Evolutionary conservation across 2,888 invertebrate species (phyloP).

Genomic region (Tiliacea aurago): DNA sequence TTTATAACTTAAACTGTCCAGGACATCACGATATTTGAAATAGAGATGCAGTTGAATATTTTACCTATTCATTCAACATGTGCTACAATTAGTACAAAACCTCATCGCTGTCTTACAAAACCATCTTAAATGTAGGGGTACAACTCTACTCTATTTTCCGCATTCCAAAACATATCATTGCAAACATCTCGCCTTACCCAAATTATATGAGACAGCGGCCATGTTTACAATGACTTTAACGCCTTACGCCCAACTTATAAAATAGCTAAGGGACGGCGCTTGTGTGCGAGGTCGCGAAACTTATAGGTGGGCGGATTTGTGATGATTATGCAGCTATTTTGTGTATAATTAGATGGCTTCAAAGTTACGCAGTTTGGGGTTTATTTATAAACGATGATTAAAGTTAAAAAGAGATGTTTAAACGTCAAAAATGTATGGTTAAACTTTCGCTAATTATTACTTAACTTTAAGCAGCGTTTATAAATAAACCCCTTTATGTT

Average conservation of each 20-base stretch:
- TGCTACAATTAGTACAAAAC: neutral
- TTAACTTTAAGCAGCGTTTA: too few relatives aligned
- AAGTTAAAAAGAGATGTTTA: too few relatives aligned
- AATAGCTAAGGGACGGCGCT: slow-evolving; percentile 47
- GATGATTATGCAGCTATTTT: slow-evolving; percentile 34
- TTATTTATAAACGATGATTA: too few relatives aligned
- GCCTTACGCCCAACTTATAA: slow-evolving; percentile 46
- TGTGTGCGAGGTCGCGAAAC: slow-evolving; percentile 21
- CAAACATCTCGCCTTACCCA: slow-evolving; percentile 35
- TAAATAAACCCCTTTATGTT: too few relatives aligned
- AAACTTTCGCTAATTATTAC: too few relatives aligned
- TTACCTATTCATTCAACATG: neutral
- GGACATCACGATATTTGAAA: neutral
- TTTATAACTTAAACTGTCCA: neutral
- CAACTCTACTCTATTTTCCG: slow-evolving; percentile 17
- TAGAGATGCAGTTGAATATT: neutral
- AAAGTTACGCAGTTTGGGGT: neutral
- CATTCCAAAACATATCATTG: slow-evolving; percentile 35
- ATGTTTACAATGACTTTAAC: slow-evolving; percentile 67
- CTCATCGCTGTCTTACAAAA: slow-evolving; percentile 24
- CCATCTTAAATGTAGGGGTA: neutral
- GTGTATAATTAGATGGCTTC: neutral
- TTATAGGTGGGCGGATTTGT: slow-evolving; percentile 47
- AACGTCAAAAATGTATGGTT: too few relatives aligned
- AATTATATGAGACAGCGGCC: slow-evolving; percentile 65